A percentile compares a stretch with the other conserved stretches of the same genome.
phyloP scores from a whole-genome alignment of 1,140 invertebrate species.

The Antheraea pernyi region DNA sequence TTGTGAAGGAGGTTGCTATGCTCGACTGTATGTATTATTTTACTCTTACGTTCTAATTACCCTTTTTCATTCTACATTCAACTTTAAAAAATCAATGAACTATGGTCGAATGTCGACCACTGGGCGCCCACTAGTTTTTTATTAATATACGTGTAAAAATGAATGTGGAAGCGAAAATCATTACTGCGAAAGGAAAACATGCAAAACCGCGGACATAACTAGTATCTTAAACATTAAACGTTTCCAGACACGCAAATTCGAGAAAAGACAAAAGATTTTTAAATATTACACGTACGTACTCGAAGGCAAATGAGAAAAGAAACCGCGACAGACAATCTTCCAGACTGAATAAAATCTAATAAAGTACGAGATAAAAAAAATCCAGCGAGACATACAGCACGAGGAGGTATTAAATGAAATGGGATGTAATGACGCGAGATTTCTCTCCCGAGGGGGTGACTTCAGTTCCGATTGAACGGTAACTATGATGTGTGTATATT shows the following conservation, averaged over 20 bases:
- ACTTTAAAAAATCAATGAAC: too few relatives aligned
- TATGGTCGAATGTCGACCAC: too few relatives aligned
- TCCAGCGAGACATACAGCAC: slow-evolving; percentile 46
- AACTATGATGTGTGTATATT: background rate
- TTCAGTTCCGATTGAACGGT: background rate
- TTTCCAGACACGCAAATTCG: background rate
- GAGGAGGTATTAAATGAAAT: slow-evolving; percentile 52
- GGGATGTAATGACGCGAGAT: slow-evolving; percentile 46
- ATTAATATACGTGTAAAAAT: too few relatives aligned
- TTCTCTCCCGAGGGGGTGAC: slow-evolving; percentile 2
- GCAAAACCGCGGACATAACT: too few relatives aligned
- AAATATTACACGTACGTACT: background rate
- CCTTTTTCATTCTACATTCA: too few relatives aligned
- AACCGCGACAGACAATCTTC: slow-evolving; percentile 27
- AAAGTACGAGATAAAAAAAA: slow-evolving; percentile 45
- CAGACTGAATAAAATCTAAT: slow-evolving; percentile 61
- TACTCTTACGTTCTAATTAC: too few relatives aligned
- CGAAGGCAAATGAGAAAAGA: background rate
- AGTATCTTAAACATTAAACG: too few relatives aligned
- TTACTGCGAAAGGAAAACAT: too few relatives aligned
- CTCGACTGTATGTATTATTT: too few relatives aligned
- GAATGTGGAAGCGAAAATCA: too few relatives aligned
- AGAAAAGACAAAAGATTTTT: background rate
- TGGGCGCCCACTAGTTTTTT: too few relatives aligned
- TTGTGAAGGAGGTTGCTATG: too few relatives aligned